These are phyloP conservation scores for Acrobasis consociella DNA, from an alignment of 2,888 invertebrate genomes.

Conservation along the genomic window DNA sequence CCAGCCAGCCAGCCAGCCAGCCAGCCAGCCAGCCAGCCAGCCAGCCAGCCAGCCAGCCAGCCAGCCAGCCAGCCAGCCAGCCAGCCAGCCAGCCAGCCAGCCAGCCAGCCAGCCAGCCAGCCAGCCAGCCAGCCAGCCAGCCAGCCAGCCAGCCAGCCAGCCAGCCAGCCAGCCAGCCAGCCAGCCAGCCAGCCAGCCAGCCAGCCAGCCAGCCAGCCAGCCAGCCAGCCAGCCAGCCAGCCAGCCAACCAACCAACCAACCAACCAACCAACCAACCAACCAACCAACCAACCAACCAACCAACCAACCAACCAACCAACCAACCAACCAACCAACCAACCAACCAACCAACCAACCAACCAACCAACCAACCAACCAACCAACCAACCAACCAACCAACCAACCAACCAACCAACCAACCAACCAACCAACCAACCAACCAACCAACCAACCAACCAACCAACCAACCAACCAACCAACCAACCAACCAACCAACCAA, in stretches of 20 bases:
- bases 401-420: constrained; percentile 7
- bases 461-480: constrained; percentile 7
- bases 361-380: constrained; percentile 7
- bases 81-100: background rate
- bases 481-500: constrained; percentile 7
- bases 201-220: background rate
- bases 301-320: constrained; percentile 3
- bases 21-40: background rate
- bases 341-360: constrained; percentile 7
- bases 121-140: background rate
- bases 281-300: constrained; percentile 3
- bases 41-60: background rate
- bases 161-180: background rate
- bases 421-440: constrained; percentile 7
- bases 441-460: constrained; percentile 5
- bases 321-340: constrained; percentile 11
- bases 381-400: constrained; percentile 7
- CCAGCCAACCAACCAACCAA: constrained; percentile 1
- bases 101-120: background rate
- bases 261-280: constrained; percentile 3
- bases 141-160: background rate
- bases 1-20: background rate
- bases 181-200: background rate
- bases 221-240: background rate
- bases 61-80: background rate